Evolutionary conservation across 2,888 invertebrate species (phyloP).

Genomic region (Neoaliturus tenellus): DNA sequence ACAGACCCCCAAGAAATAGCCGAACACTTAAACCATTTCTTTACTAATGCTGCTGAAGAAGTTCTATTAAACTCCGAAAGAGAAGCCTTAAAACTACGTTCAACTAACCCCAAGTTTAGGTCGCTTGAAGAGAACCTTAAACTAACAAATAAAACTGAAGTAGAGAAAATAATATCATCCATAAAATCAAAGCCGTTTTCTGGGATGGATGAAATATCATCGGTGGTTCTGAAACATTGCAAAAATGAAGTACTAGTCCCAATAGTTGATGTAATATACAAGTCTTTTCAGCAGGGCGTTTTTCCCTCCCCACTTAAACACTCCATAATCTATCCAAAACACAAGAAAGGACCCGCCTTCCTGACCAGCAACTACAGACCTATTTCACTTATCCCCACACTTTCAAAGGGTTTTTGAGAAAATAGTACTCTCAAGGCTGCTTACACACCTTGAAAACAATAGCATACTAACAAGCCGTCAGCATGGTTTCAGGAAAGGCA

Average conservation of each 20-base stretch:
- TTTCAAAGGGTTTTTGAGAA: not conserved
- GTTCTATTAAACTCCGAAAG: slow-evolving; percentile 18
- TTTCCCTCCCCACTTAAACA: slow-evolving; percentile 25
- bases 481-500: slow-evolving; percentile 27
- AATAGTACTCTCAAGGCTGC: slow-evolving; percentile 35
- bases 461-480: not conserved
- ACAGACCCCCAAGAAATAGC: slow-evolving; percentile 45
- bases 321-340: not conserved
- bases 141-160: slow-evolving; percentile 6
- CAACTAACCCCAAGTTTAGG: not conserved
- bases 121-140: slow-evolving; percentile 10
- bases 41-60: slow-evolving; percentile 37
- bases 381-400: not conserved
- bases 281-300: slow-evolving; percentile 23
- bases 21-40: slow-evolving; percentile 41
- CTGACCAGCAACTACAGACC: slow-evolving; percentile 31
- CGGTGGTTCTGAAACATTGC: slow-evolving; percentile 15
- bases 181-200: slow-evolving; percentile 32
- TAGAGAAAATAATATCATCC: slow-evolving; percentile 24
- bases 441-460: slow-evolving; percentile 12
- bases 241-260: slow-evolving; percentile 29
- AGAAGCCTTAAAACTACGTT: not conserved
- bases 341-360: slow-evolving; percentile 34
- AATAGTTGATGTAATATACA: slow-evolving; percentile 37
- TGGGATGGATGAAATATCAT: slow-evolving; percentile 29